phyloP scores from a whole-genome alignment of 92 coral and sea anemone species.

The Umimayanthus kanabou region DNA sequence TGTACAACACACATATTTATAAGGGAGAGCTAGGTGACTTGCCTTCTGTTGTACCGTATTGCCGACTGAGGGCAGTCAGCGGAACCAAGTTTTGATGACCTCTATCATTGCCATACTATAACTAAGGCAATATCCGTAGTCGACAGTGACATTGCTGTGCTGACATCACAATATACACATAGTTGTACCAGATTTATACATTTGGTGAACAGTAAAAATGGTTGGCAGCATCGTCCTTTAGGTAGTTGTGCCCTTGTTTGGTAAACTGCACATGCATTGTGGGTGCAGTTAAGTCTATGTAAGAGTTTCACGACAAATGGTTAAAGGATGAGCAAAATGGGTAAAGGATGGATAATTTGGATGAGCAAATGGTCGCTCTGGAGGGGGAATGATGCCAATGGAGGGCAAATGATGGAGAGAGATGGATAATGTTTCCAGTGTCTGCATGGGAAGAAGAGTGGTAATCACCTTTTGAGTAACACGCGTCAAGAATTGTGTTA shows the following conservation, averaged over 20 bases:
- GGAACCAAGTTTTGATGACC: not conserved
- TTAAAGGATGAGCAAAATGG: not conserved
- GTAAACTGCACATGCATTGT: not conserved
- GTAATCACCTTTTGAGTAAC: not conserved
- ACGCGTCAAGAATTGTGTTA: not conserved
- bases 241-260: not conserved
- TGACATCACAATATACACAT: not conserved
- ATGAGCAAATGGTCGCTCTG: not conserved
- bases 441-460: not conserved
- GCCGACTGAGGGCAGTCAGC: not conserved
- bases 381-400: not conserved
- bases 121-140: not conserved
- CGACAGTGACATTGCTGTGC: not conserved
- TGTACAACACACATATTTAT: not conserved
- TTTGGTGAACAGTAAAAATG: not conserved
- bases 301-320: not conserved
- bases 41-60: slow-evolving; percentile 15
- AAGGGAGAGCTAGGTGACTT: slow-evolving; percentile 4
- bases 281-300: not conserved
- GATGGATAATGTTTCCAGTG: not conserved
- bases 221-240: not conserved
- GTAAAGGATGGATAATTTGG: not conserved
- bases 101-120: not conserved
- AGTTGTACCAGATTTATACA: not conserved
- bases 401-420: not conserved